These are phyloP conservation scores for Taeniopygia guttata DNA, from an alignment of 2,797 vertebrate genomes.

Conservation along the genomic window DNA sequence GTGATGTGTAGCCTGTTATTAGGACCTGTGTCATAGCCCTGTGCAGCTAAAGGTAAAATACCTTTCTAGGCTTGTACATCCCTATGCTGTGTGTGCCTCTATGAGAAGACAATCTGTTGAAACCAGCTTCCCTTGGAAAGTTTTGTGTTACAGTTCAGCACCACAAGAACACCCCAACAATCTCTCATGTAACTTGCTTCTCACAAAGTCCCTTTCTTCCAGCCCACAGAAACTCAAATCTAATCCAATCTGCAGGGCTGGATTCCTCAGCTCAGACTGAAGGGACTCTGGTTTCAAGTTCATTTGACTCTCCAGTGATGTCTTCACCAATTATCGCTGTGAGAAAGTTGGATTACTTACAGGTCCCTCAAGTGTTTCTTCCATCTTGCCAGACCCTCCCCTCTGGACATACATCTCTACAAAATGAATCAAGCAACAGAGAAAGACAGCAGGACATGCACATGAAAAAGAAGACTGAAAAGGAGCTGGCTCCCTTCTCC, in stretches of 20 bases:
- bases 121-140: neutral
- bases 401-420: neutral
- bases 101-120: neutral
- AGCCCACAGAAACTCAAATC: accelerated
- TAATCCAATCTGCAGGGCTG: neutral
- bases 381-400: neutral
- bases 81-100: neutral
- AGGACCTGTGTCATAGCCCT: neutral
- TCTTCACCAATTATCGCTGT: neutral
- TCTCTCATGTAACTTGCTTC: neutral
- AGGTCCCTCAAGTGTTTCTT: neutral
- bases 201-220: neutral
- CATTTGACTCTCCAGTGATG: neutral
- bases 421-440: neutral
- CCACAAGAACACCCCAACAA: neutral
- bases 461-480: neutral
- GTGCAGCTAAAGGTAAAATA: neutral
- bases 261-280: neutral
- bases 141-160: neutral
- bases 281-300: neutral
- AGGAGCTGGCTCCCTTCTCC: neutral
- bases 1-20: neutral
- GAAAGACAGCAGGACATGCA: neutral
- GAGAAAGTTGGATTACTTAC: neutral
- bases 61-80: neutral